Conservation (phyloP, 2,113 vertebrate genomes). For the Turdus rufiventris region DNA sequence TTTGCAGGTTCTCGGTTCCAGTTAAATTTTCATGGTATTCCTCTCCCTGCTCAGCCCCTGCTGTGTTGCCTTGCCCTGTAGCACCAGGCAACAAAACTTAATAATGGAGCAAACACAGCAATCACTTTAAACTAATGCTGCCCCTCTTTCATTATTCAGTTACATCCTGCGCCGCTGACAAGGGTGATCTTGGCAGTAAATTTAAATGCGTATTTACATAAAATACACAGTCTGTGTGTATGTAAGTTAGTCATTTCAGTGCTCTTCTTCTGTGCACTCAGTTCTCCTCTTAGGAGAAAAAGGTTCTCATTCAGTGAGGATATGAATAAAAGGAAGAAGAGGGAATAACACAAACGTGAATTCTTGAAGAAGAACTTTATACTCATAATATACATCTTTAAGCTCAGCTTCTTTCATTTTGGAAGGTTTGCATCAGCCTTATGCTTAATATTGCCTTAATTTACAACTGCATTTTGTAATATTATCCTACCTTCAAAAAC, state of each 20-base stretch:
- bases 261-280: background rate
- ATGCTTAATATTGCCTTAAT: background rate
- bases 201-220: background rate
- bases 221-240: background rate
- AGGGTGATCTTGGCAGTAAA: background rate
- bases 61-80: background rate
- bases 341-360: background rate
- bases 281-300: background rate
- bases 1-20: background rate
- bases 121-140: conserved; percentile 20
- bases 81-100: background rate
- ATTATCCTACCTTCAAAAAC: background rate
- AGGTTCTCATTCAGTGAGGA: background rate
- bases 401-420: background rate
- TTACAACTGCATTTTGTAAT: background rate
- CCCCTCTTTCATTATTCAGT: conserved; percentile 44
- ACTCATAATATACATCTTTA: background rate
- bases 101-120: conserved; percentile 15
- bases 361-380: background rate
- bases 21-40: conserved; percentile 33
- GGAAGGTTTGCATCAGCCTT: background rate
- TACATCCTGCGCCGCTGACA: background rate
- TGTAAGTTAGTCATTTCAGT: background rate
- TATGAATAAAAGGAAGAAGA: background rate
- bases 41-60: background rate